Base-by-base conservation (phyloP, 2,888 invertebrate species). In the Hydropsyche betteni region DNA sequence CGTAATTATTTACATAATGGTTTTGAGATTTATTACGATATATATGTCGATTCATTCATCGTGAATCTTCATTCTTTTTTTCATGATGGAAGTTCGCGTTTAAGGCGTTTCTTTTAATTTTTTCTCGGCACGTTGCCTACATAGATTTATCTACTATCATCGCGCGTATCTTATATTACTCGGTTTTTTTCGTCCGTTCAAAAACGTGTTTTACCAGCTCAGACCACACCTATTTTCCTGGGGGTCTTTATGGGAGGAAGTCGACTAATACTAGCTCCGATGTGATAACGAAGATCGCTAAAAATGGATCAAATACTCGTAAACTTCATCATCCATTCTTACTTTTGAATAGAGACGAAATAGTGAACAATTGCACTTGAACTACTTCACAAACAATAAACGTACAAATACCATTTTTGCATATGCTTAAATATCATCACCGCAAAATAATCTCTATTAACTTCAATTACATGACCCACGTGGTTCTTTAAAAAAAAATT, bases 211-310 rank as follows among this genome's bases (percentile, higher is more conserved):
- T 36, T 64, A 64, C 58, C 58, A 58, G 58, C 58, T 64, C 10
- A 64, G 64, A 24, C 70, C 70, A 70, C 70, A 70, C 70, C 70
- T 34, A 34, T 52, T 70, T 70, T 70, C 52, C 53, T 51, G 5
- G 53, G 53, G 70, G 53, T 53, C 70, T 53, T n/a, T 70, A 44
- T 44, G 44, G 24, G 70, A 70, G 70, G 70, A 70, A 64, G 64
- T 64, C 64, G 34, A 34, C 34, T 36, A 64, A n/a, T 12, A 12
- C 34, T 33, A 44, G 44, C 44, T 44, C 44, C 44, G 10, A 10
- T 44, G 10, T 44, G 44, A 44, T 44, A 44, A 44, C 44, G 44
- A 44, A 44, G 10, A 44, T 44, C 10, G 44, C 44, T 6, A 44
- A 44, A 44, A 44, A 44, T 10, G 44, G 0, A 44, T 44, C 44